A percentile compares a stretch with the other conserved stretches of the same genome.
Evolutionary conservation across 1,140 invertebrate genomes (phyloP).

Genomic region (Ooceraea biroi): DNA sequence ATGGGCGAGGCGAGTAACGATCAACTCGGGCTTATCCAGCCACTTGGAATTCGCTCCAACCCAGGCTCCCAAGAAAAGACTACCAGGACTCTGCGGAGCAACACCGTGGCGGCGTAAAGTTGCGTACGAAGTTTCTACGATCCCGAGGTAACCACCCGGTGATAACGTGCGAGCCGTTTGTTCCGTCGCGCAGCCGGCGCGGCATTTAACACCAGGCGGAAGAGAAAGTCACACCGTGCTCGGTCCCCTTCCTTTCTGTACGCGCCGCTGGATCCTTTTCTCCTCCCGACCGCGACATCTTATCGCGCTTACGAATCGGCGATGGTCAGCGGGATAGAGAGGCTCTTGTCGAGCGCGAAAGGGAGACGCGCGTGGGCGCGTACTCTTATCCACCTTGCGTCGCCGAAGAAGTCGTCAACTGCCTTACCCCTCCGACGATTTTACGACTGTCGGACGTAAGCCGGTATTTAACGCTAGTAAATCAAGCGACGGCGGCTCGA

Average conservation of each 20-base stretch:
- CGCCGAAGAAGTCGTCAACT: slow-evolving; percentile 53
- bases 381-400: slow-evolving; percentile 62
- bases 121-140: slow-evolving; percentile 24
- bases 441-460: slow-evolving; percentile 41
- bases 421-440: background rate
- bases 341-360: background rate
- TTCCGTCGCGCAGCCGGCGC: slow-evolving; percentile 69
- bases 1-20: background rate
- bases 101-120: slow-evolving; percentile 13
- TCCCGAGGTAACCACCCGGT: background rate
- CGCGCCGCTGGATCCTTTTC: slow-evolving; percentile 15
- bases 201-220: slow-evolving; percentile 69
- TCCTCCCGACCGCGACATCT: slow-evolving; percentile 45
- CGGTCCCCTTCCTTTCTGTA: background rate
- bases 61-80: background rate
- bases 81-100: slow-evolving; percentile 5
- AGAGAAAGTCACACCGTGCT: slow-evolving; percentile 74
- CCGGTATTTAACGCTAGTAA: slow-evolving; percentile 57
- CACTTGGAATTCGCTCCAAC: background rate
- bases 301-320: slow-evolving; percentile 56
- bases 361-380: slow-evolving; percentile 33
- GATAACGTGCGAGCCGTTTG: slow-evolving; percentile 52
- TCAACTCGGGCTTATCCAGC: slow-evolving; percentile 3
- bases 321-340: background rate
- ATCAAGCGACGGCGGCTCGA: slow-evolving; percentile 26